Evolutionary conservation across 2,888 invertebrate genomes (phyloP).

Genomic region (Spicauda simplicius): DNA sequence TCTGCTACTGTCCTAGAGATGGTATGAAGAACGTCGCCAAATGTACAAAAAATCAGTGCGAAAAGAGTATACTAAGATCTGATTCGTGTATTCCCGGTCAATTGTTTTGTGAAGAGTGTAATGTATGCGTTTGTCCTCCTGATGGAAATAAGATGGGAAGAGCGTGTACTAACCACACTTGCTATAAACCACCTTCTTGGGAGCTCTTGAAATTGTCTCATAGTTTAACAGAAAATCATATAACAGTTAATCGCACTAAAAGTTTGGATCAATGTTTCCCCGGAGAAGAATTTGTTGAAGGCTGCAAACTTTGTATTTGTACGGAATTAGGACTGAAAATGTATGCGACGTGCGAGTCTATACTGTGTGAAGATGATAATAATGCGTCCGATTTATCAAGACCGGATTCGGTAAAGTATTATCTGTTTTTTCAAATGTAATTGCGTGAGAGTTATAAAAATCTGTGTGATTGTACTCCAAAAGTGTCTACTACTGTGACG

Average conservation of each 20-base stretch:
- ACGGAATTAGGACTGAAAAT: constrained; percentile 70
- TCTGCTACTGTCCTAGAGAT: constrained; percentile 67
- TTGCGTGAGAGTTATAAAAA: too few relatives aligned
- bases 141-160: constrained; percentile 65
- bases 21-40: constrained; percentile 71
- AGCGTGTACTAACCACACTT: constrained; percentile 66
- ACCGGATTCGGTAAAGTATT: not conserved
- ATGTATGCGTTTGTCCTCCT: constrained; percentile 74
- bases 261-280: constrained; percentile 71
- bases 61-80: constrained; percentile 62
- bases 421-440: too few relatives aligned
- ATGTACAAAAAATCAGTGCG: constrained; percentile 76
- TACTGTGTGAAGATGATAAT: constrained; percentile 52
- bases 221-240: constrained; percentile 53
- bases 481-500: too few relatives aligned
- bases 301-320: constrained; percentile 74
- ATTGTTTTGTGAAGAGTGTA: constrained; percentile 72
- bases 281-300: constrained; percentile 69
- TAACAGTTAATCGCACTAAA: constrained; percentile 47
- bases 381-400: not conserved
- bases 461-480: too few relatives aligned
- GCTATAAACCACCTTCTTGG: constrained; percentile 60
- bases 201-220: constrained; percentile 63
- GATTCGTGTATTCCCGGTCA: constrained; percentile 64
- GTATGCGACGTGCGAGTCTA: constrained; percentile 64